These are phyloP conservation scores for Pseudomugil tenellus DNA, from an alignment of 2,797 vertebrate species.

Conservation along the genomic window DNA sequence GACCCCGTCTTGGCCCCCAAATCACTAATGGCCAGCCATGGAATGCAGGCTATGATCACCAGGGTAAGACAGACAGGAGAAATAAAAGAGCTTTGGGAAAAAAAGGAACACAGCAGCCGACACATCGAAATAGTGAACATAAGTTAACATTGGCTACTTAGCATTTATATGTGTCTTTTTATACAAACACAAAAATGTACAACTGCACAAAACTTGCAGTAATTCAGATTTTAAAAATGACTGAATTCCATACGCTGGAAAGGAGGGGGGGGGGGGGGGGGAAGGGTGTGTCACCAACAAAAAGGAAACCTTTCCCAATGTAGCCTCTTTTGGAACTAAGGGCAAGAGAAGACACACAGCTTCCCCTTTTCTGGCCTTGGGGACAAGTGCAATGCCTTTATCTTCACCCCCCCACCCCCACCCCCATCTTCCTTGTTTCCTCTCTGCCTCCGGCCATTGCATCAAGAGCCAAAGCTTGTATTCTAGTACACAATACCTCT, in stretches of 20 bases:
- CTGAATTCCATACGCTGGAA: conserved; percentile 53
- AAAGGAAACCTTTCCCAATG: conserved; percentile 59
- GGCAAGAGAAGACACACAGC: conserved; percentile 32
- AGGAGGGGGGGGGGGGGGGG: conserved; percentile 40
- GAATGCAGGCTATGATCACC: conserved; percentile 87
- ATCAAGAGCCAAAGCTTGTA: conserved; percentile 56
- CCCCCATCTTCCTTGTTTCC: conserved; percentile 44
- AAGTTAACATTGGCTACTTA: conserved; percentile 18
- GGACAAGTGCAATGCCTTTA: conserved; percentile 49
- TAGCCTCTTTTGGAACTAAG: conserved; percentile 61
- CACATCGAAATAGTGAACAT: conserved; percentile 21
- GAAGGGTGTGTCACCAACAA: conserved; percentile 43
- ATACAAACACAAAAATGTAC: conserved; percentile 33
- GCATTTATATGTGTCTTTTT: conserved; percentile 39
- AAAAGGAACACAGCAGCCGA: conserved; percentile 43
- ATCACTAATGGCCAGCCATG: conserved; percentile 91
- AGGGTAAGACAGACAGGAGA: conserved; percentile 53
- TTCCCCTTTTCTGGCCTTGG: conserved; percentile 22
- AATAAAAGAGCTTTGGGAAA: conserved; percentile 55
- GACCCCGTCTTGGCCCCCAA: conserved; percentile 91
- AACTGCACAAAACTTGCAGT: conserved; percentile 37
- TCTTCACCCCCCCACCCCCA: conserved; percentile 15
- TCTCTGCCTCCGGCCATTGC: conserved; percentile 50
- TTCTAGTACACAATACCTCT: conserved; percentile 65
- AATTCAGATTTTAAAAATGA: conserved; percentile 58